Conservation (phyloP, 1,140 invertebrate genomes). For the Oryctes rhinoceros region DNA sequence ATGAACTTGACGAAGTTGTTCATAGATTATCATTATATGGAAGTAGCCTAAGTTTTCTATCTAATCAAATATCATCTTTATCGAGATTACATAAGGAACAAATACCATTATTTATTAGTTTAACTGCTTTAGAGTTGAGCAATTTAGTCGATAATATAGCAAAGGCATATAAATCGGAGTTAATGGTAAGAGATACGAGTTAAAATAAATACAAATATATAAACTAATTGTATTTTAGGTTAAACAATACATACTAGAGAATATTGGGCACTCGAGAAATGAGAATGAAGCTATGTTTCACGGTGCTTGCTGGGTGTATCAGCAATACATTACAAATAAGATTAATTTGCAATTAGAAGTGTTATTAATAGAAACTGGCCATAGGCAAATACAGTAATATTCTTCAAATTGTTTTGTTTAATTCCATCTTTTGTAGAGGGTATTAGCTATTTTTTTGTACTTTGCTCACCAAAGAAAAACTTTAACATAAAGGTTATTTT, state of each 20-base stretch:
- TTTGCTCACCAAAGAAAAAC: too few relatives aligned
- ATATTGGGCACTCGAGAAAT: constrained; percentile 56
- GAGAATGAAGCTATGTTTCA: constrained; percentile 57
- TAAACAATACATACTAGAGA: constrained; percentile 57
- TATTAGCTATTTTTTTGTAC: too few relatives aligned
- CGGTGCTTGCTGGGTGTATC: constrained; percentile 55
- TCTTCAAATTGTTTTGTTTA: not conserved
- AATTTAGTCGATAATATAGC: constrained; percentile 48
- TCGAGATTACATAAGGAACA: constrained; percentile 52
- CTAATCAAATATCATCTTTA: constrained; percentile 52
- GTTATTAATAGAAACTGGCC: constrained; percentile 56
- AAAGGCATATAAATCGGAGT: constrained; percentile 54
- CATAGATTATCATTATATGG: constrained; percentile 45
- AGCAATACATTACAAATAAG: constrained; percentile 50
- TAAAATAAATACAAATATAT: not conserved
- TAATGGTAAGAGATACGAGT: constrained; percentile 48
- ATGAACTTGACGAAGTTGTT: constrained; percentile 50
- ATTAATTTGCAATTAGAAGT: constrained; percentile 54
- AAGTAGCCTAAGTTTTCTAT: constrained; percentile 46
- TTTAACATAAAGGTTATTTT: too few relatives aligned
- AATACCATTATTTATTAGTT: constrained; percentile 55
- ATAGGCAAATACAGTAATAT: constrained; percentile 48
- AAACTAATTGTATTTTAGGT: constrained; percentile 49
- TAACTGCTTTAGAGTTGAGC: constrained; percentile 46
- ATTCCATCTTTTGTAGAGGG: too few relatives aligned